A percentile compares a stretch with the other conserved stretches of the same genome.
phyloP scores from a whole-genome alignment of 2,888 invertebrate genomes.

The Pristionchus mayeri region DNA sequence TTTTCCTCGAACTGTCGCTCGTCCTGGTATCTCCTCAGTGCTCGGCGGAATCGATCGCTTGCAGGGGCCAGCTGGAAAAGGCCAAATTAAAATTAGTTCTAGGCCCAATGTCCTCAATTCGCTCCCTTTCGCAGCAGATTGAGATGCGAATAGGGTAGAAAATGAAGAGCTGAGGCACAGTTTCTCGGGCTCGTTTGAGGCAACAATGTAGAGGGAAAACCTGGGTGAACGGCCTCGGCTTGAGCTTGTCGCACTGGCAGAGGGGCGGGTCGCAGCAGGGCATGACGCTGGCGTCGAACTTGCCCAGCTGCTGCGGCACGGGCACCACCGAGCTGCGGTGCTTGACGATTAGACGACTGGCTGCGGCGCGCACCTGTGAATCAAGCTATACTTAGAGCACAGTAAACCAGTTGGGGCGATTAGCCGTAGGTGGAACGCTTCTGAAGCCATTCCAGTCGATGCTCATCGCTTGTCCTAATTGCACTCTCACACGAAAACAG shows the following conservation, averaged over 20 bases:
- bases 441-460: no score
- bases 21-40: neutral
- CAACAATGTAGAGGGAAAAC: no score
- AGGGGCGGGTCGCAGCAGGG: constrained; percentile 66
- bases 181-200: no score
- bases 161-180: no score
- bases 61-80: no score
- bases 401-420: no score
- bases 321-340: neutral
- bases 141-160: no score
- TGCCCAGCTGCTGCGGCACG: neutral
- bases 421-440: no score
- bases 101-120: no score
- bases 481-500: no score
- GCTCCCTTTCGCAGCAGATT: neutral
- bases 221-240: neutral
- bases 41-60: neutral
- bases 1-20: neutral
- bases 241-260: constrained; percentile 60
- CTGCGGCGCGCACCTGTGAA: neutral
- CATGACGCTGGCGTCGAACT: constrained; percentile 51
- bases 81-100: no score
- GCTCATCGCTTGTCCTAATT: no score
- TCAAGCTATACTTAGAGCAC: neutral
- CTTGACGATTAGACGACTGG: neutral